These are phyloP conservation scores for Characodon lateralis DNA, from an alignment of 2,797 vertebrate species.

Conservation along the genomic window DNA sequence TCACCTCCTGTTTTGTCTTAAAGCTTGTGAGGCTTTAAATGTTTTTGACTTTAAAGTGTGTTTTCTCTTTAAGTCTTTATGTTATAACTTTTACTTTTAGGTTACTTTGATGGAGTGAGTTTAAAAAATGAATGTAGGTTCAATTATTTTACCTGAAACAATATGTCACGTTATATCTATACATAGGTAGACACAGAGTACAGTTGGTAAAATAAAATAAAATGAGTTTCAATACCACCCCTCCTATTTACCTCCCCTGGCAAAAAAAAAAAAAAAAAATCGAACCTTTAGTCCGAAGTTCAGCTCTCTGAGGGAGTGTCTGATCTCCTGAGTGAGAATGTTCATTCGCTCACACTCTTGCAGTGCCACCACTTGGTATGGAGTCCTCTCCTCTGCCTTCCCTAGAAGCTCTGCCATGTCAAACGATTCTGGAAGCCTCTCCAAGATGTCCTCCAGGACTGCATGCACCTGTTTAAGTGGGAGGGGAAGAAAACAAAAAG, in stretches of 20 bases:
- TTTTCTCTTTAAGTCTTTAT: background rate
- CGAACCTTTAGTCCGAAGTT: conserved; percentile 90
- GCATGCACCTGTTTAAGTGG: conserved; percentile 81
- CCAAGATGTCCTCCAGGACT: conserved; percentile 88
- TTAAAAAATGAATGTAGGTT: background rate
- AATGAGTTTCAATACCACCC: background rate
- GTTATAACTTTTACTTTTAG: background rate
- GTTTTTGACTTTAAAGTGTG: background rate
- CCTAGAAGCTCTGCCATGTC: conserved; percentile 87
- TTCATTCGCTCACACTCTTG: conserved; percentile 97
- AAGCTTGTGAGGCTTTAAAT: background rate
- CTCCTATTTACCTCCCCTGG: background rate
- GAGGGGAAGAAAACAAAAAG: background rate
- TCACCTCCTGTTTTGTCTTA: background rate
- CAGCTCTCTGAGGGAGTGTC: conserved; percentile 85
- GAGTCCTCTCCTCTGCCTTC: conserved; percentile 88
- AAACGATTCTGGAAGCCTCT: conserved; percentile 90
- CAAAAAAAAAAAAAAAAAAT: no score
- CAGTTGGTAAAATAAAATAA: background rate
- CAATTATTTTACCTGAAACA: background rate
- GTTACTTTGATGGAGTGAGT: background rate
- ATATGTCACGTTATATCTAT: background rate
- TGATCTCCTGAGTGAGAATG: conserved; percentile 86
- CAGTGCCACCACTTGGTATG: conserved; percentile 88
- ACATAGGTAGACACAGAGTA: background rate